phyloP scores from a whole-genome alignment of 2,888 invertebrate species.

The Eristalis intricaria region DNA sequence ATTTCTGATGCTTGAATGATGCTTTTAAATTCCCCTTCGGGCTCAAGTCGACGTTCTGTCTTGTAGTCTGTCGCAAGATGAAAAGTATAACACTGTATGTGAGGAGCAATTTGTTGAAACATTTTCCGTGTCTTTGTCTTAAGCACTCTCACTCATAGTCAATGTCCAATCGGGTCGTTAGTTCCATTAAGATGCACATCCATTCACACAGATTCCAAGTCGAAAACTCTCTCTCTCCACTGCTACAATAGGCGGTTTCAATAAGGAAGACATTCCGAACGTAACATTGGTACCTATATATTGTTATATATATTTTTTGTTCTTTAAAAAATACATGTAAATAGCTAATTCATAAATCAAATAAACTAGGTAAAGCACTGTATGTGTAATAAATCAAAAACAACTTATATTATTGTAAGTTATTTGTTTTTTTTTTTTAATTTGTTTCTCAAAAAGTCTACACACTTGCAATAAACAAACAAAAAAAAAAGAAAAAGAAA shows the following conservation, averaged over 20 bases:
- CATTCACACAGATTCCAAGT: no score
- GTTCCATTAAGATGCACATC: not conserved
- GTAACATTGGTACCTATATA: constrained; percentile 71
- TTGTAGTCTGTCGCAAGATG: no score
- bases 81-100: not conserved
- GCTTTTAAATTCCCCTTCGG: not conserved
- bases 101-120: not conserved
- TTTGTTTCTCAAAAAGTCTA: constrained; percentile 31
- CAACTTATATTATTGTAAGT: constrained; percentile 10
- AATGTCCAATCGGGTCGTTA: not conserved
- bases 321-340: constrained; percentile 58
- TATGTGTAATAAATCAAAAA: constrained; percentile 37
- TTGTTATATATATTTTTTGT: constrained; percentile 57
- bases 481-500: constrained; percentile 6
- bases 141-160: not conserved
- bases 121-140: not conserved
- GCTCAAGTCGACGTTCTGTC: no score
- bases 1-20: not conserved
- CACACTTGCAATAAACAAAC: constrained; percentile 51
- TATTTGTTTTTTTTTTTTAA: constrained; percentile 14
- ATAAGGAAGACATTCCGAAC: constrained; percentile 61
- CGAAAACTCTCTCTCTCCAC: not conserved
- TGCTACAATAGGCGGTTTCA: constrained; percentile 31
- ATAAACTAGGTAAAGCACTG: constrained; percentile 27
- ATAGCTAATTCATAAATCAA: constrained; percentile 42